Base-by-base conservation (phyloP, 2,113 vertebrate genomes). In the Syngnathus typhle region DNA sequence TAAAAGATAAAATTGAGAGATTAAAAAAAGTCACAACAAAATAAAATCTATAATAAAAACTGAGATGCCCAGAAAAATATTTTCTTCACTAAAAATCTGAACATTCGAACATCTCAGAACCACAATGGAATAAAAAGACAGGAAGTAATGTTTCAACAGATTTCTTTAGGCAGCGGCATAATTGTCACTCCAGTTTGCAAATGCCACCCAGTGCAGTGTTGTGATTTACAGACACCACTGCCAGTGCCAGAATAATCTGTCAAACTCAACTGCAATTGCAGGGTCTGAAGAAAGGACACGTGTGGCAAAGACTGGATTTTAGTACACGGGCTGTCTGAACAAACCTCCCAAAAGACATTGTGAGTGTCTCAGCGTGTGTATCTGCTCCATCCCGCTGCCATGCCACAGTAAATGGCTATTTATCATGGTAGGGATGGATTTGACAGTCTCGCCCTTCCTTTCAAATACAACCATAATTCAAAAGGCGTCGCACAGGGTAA, bases 351-450 rank as follows among this genome's bases (percentile, higher is more conserved):
- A 71, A 77, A 82, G 77, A 81, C 78, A 76, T 60, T 76, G 73
- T 49, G 61, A 78, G 75, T 47, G 70, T 79, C 78, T 83, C 82
- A 56, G 73, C 55, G 44, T 72, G 77, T 75, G 70, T 79, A 80
- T 78, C 82, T 84, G 75, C 84, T 75, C 78, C 65, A 75, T 81
- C 80, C 76, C 70, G 79, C 85, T 87, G 84, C 84, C 84, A 78
- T 80, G 74, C 68, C 62, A 79, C 82, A 78, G 77, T 87, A 86
- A 87, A 90, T 84, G 82, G 75, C 81, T 85, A 87, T 89, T 88
- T 86, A 87, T 86, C 84, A 85, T 79, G 80, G 79, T 77, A 74
- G 79, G 70, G 80, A 81, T 65, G 77, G 67, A 81, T 85, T 71
- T 88, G 85, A 89, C 86, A 88, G 82, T 61, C 62, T 79, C 70